Conservation (phyloP, 2,888 invertebrate species). For the Drosophila melanosoma region DNA sequence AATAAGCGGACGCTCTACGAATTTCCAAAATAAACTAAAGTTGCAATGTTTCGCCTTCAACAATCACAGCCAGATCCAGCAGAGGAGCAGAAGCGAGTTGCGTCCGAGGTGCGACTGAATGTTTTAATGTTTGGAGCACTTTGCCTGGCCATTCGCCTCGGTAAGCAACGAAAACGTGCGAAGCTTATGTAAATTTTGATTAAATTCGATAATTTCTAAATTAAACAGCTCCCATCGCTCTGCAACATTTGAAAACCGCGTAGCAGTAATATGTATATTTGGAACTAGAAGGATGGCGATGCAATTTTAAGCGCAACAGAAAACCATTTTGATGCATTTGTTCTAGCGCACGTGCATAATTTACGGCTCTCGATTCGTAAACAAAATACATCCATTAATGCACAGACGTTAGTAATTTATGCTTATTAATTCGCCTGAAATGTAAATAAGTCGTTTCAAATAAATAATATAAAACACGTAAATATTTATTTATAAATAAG, state of each 20-base stretch:
- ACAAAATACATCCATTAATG: conserved; percentile 1
- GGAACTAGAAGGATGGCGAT: conserved; percentile 12
- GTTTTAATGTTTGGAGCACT: conserved; percentile 80
- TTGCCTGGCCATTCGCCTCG: conserved; percentile 80
- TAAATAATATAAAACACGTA: conserved; percentile 25
- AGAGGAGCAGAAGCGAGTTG: conserved; percentile 83
- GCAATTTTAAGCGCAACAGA: conserved; percentile 18
- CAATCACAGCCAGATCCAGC: conserved; percentile 84
- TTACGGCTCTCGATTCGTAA: conserved; percentile 9
- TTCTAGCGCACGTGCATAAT: conserved; percentile 23
- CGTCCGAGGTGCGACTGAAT: conserved; percentile 82
- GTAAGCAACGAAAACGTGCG: conserved; percentile 63
- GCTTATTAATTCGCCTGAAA: conserved; percentile 16
- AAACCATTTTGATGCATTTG: conserved; percentile 57
- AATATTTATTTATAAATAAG: not conserved
- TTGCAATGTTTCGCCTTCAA: conserved; percentile 83
- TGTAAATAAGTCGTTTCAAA: conserved; percentile 34
- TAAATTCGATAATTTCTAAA: conserved; percentile 10
- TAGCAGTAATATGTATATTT: conserved; percentile 23
- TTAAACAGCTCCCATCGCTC: conserved; percentile 55
- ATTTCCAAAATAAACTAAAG: conserved; percentile 30
- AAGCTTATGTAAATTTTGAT: conserved; percentile 54
- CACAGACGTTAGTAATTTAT: conserved; percentile 1
- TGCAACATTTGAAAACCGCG: conserved; percentile 59
- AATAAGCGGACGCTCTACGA: conserved; percentile 4